Evolutionary conservation across 2,797 vertebrate species (phyloP).

Genomic region (Botia almorhae): DNA sequence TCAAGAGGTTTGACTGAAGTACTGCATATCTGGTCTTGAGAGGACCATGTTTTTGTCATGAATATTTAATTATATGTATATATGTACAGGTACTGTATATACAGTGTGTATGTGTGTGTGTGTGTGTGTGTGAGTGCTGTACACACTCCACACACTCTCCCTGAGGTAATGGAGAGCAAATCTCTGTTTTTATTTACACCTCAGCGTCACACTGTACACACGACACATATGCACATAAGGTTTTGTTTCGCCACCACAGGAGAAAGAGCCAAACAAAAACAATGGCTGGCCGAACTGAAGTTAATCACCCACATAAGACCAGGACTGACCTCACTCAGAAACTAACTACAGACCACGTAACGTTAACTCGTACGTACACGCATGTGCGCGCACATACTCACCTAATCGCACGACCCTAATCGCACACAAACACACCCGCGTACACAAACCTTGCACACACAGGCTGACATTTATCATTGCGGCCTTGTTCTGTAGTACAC

Average conservation of each 20-base stretch:
- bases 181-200: slow-evolving; percentile 35
- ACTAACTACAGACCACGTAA: slow-evolving; percentile 48
- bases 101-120: too few species aligned
- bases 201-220: slow-evolving; percentile 24
- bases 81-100: too few species aligned
- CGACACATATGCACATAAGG: slow-evolving; percentile 65
- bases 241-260: slow-evolving; percentile 70
- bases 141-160: not conserved
- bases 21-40: too few species aligned
- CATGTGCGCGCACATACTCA: slow-evolving; percentile 18
- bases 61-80: too few species aligned
- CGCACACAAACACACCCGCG: not conserved
- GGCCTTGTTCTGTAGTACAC: slow-evolving; percentile 13
- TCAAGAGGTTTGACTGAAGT: too few species aligned
- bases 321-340: slow-evolving; percentile 62
- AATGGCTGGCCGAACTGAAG: slow-evolving; percentile 74
- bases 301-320: slow-evolving; percentile 71
- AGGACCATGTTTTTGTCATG: too few species aligned
- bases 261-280: slow-evolving; percentile 70
- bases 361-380: slow-evolving; percentile 49
- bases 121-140: too few species aligned
- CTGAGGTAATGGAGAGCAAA: not conserved
- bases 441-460: not conserved
- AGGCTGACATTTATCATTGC: not conserved
- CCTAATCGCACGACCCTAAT: not conserved